Evolutionary conservation across 2,113 vertebrate species (phyloP).

Genomic region (Nothocercus julius): DNA sequence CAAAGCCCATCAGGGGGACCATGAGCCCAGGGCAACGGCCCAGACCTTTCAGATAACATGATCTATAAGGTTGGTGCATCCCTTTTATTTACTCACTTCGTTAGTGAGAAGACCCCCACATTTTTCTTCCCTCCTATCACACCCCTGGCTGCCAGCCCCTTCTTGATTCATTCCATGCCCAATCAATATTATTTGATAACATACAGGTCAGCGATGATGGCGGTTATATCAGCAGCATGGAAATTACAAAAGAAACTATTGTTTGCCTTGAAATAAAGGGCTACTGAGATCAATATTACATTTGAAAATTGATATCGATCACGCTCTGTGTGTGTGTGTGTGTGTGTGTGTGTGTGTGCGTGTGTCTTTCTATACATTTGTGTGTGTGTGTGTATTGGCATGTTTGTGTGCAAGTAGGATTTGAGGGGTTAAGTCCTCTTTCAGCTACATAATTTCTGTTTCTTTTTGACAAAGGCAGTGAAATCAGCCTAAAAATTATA

Average conservation of each 20-base stretch:
- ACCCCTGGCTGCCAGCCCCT: background rate
- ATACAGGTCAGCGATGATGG: slow-evolving; percentile 72
- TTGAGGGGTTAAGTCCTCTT: background rate
- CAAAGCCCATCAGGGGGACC: background rate
- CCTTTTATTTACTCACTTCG: background rate
- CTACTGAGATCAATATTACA: slow-evolving; percentile 77
- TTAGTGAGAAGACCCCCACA: background rate
- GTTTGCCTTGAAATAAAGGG: slow-evolving; percentile 79
- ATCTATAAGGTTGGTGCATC: background rate
- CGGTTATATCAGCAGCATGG: slow-evolving; percentile 67
- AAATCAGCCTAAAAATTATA: slow-evolving; percentile 65
- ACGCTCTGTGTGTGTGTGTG: slow-evolving; percentile 12
- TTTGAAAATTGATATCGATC: slow-evolving; percentile 80
- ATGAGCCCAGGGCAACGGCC: background rate
- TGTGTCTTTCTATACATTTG: background rate
- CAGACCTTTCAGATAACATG: background rate
- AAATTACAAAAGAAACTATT: slow-evolving; percentile 79
- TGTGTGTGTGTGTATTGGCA: background rate
- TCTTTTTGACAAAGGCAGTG: slow-evolving; percentile 44
- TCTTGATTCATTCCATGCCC: slow-evolving; percentile 53
- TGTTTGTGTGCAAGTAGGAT: background rate
- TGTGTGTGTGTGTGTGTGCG: background rate
- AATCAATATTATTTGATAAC: slow-evolving; percentile 78
- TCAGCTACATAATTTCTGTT: slow-evolving; percentile 34
- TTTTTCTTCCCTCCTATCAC: background rate